Base-by-base conservation (phyloP, 2,797 vertebrate genomes). In the Tragelaphus oryx region DNA sequence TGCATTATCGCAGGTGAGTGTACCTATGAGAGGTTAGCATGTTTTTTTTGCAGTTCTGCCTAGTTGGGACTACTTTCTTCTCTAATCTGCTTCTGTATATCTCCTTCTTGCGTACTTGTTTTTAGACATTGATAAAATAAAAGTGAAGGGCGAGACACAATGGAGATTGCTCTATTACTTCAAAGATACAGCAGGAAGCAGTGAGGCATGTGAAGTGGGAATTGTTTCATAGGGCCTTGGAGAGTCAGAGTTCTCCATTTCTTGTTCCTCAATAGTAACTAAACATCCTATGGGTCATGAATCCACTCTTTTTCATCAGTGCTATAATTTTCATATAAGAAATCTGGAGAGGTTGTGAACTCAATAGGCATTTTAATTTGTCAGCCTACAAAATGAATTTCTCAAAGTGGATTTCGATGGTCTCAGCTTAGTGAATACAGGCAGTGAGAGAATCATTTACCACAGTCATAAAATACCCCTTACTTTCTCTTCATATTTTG, bases 281-380 rank as follows among this genome's bases (percentile, higher is more conserved):
- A 28, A 41, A 41, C 17, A 89, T 81, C 28, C 33, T 20, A 13
- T 37, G 81, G 59, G 5, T 75, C 50, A 92, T 75, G 57, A 89
- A 46, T 28, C 24, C 12, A 59, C 16, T 50, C 46, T 71, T 79
- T 94, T 83, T 88, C 52, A 94, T 79, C 48, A 79, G n/a, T 75
- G 33, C 9, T 71, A 4, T 65, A 57, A 50, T 97, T 86, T 89
- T 80, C 57, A 62, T 26, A 26, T 79, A 60, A 87, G 52, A 96
- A 87, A 79, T 55, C 44, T 14, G 55, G 22, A n/a, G 37, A 87
- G 50, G 7, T 79, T 83, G 57, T 41, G 14, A 79, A 57, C 20
- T 76, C 82, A 89, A 30, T 9, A 83, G 91, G 28, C 76, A 54
- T 92, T 91, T 93, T 89, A 84, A 93, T 95, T 91, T 91, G 50